phyloP scores from a whole-genome alignment of 37 sponge, comb jelly and placozoan genomes.

The Spongia lamella region DNA sequence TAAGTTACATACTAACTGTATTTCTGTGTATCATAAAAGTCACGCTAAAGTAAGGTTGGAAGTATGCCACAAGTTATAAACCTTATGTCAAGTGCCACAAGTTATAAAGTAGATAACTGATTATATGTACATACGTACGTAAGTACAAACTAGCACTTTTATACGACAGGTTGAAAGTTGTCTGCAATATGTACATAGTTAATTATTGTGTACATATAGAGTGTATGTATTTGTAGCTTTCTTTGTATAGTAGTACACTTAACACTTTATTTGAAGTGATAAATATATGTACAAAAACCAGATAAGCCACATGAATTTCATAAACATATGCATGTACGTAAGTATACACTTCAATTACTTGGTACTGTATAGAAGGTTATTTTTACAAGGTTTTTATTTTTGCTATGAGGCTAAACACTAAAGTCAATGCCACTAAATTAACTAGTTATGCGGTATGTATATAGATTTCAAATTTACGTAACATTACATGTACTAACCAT shows the following conservation, averaged over 20 bases:
- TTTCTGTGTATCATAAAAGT: neutral
- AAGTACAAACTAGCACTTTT: no score
- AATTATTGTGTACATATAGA: neutral
- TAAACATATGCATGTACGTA: neutral
- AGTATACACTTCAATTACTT: neutral
- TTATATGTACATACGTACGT: no score
- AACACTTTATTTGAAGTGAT: neutral
- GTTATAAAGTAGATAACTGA: no score
- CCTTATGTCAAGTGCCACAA: no score
- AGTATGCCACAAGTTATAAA: no score
- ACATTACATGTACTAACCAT: slow-evolving; percentile 42
- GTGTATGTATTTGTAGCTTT: neutral
- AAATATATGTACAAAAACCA: no score
- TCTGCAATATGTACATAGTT: neutral
- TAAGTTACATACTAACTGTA: no score
- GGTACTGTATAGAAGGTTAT: neutral
- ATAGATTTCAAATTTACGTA: no score
- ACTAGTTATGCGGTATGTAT: neutral
- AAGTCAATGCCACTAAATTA: neutral
- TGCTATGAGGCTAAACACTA: slow-evolving; percentile 1
- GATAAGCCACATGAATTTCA: no score
- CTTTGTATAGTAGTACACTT: neutral
- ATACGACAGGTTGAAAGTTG: neutral
- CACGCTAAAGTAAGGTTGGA: neutral
- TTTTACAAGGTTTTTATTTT: no score